Base-by-base conservation (phyloP, 2,888 invertebrate species). In the Meganola albula region DNA sequence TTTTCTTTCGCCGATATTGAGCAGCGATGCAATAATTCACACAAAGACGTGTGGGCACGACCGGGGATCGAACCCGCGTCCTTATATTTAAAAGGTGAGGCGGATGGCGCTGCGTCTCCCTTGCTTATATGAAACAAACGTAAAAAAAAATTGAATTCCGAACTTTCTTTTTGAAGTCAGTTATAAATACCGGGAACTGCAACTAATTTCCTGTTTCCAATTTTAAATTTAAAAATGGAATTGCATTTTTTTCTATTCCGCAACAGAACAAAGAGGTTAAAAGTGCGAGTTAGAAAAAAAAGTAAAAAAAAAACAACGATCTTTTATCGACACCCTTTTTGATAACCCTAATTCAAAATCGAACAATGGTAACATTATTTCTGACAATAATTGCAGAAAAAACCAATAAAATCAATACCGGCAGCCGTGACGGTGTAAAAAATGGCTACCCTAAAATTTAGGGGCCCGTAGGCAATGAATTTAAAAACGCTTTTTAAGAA, bases 261-360 rank as follows among this genome's bases (percentile, higher is more conserved):
- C n/a, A n/a, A n/a, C n/a, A n/a, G n/a, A n/a, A n/a, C n/a, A n/a
- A n/a, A n/a, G n/a, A n/a, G n/a, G n/a, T n/a, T n/a, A 48, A 40
- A 41, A 37, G 8, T 32, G 18, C 10, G 23, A 3, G 26, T 41
- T 37, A 31, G 12, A 4, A 16, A 9, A 29, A 20, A 40, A 48
- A 28, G n/a, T n/a, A n/a, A 38, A 16, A 42, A 28, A 31, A 12
- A 12, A 1, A 4, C 5, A 0, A 12, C 23, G 5, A 22, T 4
- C 9, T 12, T 10, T 34, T 10, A 34, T 37, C 22, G 22, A 14
- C 24, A 23, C 54, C 41, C 54, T 54, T 57, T 58, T 37, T 34
- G 30, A 46, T 62, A 65, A 64, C 64, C 63, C 62, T 60, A 59
- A 58, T 51, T 40, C 34, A 32, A 48, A 41, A 40, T 38, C 25